phyloP scores from a whole-genome alignment of 2,888 invertebrate species.

The Callosobruchus maculatus region DNA sequence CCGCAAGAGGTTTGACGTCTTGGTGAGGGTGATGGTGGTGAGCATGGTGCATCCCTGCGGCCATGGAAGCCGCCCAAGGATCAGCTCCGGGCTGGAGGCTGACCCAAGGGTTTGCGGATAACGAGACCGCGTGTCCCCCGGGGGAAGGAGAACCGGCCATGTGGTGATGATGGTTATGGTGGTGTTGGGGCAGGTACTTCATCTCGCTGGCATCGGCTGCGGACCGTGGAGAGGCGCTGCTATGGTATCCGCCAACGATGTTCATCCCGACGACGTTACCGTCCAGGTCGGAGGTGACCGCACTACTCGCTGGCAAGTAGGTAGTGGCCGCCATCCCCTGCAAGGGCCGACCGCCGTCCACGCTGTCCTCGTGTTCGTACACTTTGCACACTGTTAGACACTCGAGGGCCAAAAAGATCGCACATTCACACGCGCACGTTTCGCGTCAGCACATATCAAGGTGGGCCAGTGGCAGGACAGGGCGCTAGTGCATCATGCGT shows the following conservation, averaged over 20 bases:
- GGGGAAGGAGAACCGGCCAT: slow-evolving; percentile 67
- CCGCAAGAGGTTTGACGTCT: slow-evolving; percentile 78
- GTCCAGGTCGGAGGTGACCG: slow-evolving; percentile 67
- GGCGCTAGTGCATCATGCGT: slow-evolving; percentile 54
- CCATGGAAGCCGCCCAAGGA: slow-evolving; percentile 73
- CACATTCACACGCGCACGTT: background rate
- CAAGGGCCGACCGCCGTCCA: slow-evolving; percentile 57
- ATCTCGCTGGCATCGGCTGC: slow-evolving; percentile 87
- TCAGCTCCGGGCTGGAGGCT: slow-evolving; percentile 71
- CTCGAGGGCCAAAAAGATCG: slow-evolving; percentile 5
- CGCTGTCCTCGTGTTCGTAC: slow-evolving; percentile 44
- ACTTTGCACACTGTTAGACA: slow-evolving; percentile 39
- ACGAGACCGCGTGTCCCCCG: slow-evolving; percentile 56
- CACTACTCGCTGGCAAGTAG: slow-evolving; percentile 79
- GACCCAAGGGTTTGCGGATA: slow-evolving; percentile 73
- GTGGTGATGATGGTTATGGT: slow-evolving; percentile 74
- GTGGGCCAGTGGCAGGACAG: background rate
- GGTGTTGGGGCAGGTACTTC: slow-evolving; percentile 90
- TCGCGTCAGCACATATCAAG: background rate
- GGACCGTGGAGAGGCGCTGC: slow-evolving; percentile 78
- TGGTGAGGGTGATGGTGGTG: slow-evolving; percentile 71
- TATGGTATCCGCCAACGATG: slow-evolving; percentile 74
- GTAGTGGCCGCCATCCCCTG: slow-evolving; percentile 92
- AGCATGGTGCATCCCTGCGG: slow-evolving; percentile 62
- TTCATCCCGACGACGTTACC: slow-evolving; percentile 69